Base-by-base conservation (phyloP, 2,888 invertebrate species). In the Sialis fuliginosa region DNA sequence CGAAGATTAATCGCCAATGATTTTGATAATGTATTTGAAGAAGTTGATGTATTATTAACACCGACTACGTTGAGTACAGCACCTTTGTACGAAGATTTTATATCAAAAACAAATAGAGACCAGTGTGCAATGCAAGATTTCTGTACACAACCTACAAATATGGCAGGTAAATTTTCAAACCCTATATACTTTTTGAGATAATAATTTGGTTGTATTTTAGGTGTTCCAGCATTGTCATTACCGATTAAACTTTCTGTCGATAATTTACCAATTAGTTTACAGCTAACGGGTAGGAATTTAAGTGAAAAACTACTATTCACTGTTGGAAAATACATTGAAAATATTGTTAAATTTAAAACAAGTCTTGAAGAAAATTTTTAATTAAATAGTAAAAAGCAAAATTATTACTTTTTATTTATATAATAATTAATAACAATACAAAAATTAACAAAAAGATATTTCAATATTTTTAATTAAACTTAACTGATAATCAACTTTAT, bases 121-220 rank as follows among this genome's bases (percentile, higher is more conserved):
- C 87, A 92, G 58, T 86, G 89, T 62, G 83, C 86, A 0, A 70
- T 83, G 40, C 88, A 91, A 60, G 98, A 98, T 68, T 90, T 81
- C 60, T 97, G 90, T 59, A 97, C 97, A 0, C 93, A 93, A 59
- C 86, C 97, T 0, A 89, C 88, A 0, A 98, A 98, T 62, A 85
- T 98, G 87, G 92, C 96, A 35, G 97, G 97, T 66, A 62, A 58
- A 55, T 53, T 2, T 22, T 22, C 22, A 45, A 37, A 33, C 32
- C 7, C 48, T n/a, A 32, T 43, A 10, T 43, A 43, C 9, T 6
- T 40, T n/a, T 13, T 44, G 8, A 43, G 35, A 22, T 10, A 35
- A 33, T 34, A 52, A 39, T 49, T 47, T 39, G 34, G 49, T 49
- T 50, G 52, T 48, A 48, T 60, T 60, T 10, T 58, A 78, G 79